phyloP scores from a whole-genome alignment of 2,113 vertebrate genomes.

The Gambusia holbrooki region DNA sequence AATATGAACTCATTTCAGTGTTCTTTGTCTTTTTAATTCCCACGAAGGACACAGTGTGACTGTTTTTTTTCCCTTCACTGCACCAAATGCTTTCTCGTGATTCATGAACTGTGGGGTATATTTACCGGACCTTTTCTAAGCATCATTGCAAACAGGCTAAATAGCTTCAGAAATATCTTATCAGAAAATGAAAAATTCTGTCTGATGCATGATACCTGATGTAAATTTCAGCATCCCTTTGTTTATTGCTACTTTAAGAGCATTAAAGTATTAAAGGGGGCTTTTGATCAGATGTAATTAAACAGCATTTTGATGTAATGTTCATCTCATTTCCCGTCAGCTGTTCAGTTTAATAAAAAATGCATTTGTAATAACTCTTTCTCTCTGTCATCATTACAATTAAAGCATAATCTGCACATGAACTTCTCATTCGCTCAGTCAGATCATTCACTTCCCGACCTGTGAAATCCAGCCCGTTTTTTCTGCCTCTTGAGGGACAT shows the following conservation, averaged over 20 bases:
- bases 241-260: conserved; percentile 24
- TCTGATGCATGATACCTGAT: conserved; percentile 79
- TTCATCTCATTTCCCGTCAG: conserved; percentile 40
- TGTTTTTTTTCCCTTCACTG: conserved; percentile 9
- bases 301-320: conserved; percentile 48
- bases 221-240: conserved; percentile 93
- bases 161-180: conserved; percentile 24
- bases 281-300: conserved; percentile 48
- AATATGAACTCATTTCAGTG: conserved; percentile 79
- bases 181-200: conserved; percentile 64
- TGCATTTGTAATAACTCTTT: conserved; percentile 51
- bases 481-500: conserved; percentile 57
- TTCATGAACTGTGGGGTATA: conserved; percentile 66
- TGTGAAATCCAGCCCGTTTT: conserved; percentile 53
- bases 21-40: conserved; percentile 52
- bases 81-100: conserved; percentile 85
- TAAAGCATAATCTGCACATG: conserved; percentile 31
- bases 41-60: conserved; percentile 87
- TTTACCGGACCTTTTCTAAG: conserved; percentile 73
- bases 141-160: conserved; percentile 73
- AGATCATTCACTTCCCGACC: conserved; percentile 35
- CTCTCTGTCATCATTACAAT: conserved; percentile 43
- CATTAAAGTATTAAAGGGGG: conserved; percentile 4
- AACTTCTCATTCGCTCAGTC: conserved; percentile 28
- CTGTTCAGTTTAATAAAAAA: conserved; percentile 64